These are phyloP conservation scores for Argya squamiceps DNA, from an alignment of 2,797 vertebrate genomes.

Conservation along the genomic window DNA sequence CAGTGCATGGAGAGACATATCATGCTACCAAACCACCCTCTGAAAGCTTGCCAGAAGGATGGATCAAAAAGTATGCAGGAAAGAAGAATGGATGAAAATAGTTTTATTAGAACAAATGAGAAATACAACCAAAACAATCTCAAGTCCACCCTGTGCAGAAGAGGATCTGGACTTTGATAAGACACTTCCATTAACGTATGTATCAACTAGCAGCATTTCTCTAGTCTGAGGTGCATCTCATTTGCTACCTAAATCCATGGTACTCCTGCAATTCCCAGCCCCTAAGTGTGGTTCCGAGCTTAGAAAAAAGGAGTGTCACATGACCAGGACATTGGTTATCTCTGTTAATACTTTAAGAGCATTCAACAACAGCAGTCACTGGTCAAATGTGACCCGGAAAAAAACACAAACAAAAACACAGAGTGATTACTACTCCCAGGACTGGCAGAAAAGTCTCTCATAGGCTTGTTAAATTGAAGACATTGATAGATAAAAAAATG, in stretches of 20 bases:
- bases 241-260: background rate
- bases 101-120: background rate
- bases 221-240: background rate
- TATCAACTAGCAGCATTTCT: background rate
- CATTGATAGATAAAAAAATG: background rate
- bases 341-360: background rate
- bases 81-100: background rate
- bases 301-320: background rate
- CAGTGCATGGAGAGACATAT: background rate
- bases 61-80: background rate
- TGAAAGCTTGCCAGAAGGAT: background rate
- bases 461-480: background rate
- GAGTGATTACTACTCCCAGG: background rate
- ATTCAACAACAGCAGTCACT: background rate
- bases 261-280: background rate
- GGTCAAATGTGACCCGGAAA: background rate
- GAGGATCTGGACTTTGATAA: background rate
- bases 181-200: background rate
- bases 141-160: background rate
- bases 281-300: background rate
- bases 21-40: background rate
- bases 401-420: background rate
- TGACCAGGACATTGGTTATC: background rate
- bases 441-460: background rate
- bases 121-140: background rate